These are phyloP conservation scores for Himalopsyche tibetana DNA, from an alignment of 2,888 invertebrate species.

Conservation along the genomic window DNA sequence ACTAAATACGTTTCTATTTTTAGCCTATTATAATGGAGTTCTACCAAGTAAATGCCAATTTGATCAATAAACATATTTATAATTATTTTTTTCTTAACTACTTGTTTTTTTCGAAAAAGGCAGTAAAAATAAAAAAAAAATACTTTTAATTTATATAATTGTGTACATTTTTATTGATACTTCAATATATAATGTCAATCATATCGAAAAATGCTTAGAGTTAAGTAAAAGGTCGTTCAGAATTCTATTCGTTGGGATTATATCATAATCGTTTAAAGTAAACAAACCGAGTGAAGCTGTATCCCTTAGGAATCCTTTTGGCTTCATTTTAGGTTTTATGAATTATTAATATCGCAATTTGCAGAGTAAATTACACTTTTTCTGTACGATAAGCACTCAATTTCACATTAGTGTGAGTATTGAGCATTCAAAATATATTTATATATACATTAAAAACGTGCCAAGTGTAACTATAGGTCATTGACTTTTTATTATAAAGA, in stretches of 20 bases:
- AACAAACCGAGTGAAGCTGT: constrained; percentile 5
- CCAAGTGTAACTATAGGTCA: neutral
- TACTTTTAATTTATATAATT: no score
- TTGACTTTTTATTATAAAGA: neutral
- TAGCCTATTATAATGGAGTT: no score
- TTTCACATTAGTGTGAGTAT: neutral
- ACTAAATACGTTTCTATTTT: no score
- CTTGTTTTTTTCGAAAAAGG: no score
- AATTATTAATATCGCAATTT: constrained; percentile 43
- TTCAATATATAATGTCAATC: no score
- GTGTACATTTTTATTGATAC: no score
- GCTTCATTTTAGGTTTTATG: constrained; percentile 41
- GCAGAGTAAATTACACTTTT: neutral
- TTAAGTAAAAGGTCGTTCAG: neutral
- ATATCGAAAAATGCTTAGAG: no score
- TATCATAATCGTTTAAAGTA: constrained; percentile 12
- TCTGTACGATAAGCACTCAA: neutral
- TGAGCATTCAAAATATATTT: neutral
- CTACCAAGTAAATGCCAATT: no score
- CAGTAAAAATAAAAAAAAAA: no score
- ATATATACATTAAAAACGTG: neutral
- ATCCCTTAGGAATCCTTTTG: constrained; percentile 18
- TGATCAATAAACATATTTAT: no score
- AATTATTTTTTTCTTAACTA: no score
- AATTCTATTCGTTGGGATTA: neutral